These are phyloP conservation scores for Apodemia duryi DNA, from an alignment of 2,888 invertebrate genomes.

Conservation along the genomic window DNA sequence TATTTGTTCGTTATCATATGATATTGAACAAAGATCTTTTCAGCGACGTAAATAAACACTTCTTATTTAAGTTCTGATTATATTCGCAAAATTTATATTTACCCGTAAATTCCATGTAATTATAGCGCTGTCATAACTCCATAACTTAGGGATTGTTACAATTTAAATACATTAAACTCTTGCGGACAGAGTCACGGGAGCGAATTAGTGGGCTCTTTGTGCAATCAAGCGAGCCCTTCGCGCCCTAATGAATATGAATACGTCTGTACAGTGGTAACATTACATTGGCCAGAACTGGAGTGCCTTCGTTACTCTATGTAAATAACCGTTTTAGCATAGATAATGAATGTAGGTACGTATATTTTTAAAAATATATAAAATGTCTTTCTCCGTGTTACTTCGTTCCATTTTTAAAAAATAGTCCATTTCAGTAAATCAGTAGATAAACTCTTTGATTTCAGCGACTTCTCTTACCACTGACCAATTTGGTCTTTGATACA, in stretches of 20 bases:
- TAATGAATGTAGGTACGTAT: background rate
- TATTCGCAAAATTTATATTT: background rate
- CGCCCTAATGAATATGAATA: slow-evolving; percentile 77
- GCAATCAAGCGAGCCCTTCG: slow-evolving; percentile 77
- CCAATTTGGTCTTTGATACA: no score
- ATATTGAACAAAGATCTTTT: no score
- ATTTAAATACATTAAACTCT: slow-evolving; percentile 11
- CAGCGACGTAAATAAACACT: no score
- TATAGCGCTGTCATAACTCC: background rate
- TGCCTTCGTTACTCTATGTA: background rate
- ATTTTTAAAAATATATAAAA: no score
- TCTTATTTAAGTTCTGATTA: background rate
- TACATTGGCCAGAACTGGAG: background rate
- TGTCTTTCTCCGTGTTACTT: no score
- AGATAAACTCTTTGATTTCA: no score
- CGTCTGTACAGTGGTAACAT: slow-evolving; percentile 22
- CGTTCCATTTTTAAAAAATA: no score
- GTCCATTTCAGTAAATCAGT: no score
- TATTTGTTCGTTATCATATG: no score
- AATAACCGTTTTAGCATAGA: background rate
- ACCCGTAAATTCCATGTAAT: background rate
- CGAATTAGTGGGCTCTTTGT: slow-evolving; percentile 77
- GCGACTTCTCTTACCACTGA: no score
- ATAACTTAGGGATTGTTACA: slow-evolving; percentile 8
- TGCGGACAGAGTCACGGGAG: slow-evolving; percentile 35